phyloP scores from a whole-genome alignment of 2,797 vertebrate genomes.

The Lithobates sylvaticus region DNA sequence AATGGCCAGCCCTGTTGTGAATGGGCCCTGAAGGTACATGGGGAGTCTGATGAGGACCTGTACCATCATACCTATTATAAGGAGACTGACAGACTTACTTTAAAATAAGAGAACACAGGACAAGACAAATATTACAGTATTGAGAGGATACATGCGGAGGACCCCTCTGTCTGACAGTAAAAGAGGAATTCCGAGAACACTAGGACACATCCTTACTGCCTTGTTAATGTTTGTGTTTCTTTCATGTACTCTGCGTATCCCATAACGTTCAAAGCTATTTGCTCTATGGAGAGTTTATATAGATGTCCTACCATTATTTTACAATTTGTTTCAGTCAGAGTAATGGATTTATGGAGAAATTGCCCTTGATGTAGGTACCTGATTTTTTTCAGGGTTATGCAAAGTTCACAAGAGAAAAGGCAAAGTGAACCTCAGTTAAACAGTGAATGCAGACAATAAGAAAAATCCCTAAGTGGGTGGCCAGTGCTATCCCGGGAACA shows the following conservation, averaged over 20 bases:
- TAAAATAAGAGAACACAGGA: neutral
- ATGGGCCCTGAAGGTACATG: too few relatives aligned
- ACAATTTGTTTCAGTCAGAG: slow-evolving; percentile 15
- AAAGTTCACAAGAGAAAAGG: slow-evolving; percentile 8
- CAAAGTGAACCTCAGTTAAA: neutral
- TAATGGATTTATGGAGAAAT: slow-evolving; percentile 25
- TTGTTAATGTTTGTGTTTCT: slow-evolving; percentile 53
- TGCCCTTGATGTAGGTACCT: slow-evolving; percentile 18
- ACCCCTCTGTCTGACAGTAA: neutral
- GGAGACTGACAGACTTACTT: too few relatives aligned
- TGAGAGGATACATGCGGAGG: neutral
- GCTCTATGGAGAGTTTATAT: slow-evolving; percentile 10
- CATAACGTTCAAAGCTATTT: slow-evolving; percentile 55
- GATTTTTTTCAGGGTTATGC: neutral
- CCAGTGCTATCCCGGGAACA: too few relatives aligned
- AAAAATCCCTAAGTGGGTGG: too few relatives aligned
- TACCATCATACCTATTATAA: too few relatives aligned
- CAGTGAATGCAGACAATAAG: too few relatives aligned
- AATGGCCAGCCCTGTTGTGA: too few relatives aligned
- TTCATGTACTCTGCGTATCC: slow-evolving; percentile 39
- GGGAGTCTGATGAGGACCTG: too few relatives aligned
- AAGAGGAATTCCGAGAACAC: slow-evolving; percentile 44
- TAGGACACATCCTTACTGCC: slow-evolving; percentile 49
- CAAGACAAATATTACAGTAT: neutral
- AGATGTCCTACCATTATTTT: slow-evolving; percentile 11